Conservation (phyloP, 2,797 vertebrate genomes). For the Mus caroli region DNA sequence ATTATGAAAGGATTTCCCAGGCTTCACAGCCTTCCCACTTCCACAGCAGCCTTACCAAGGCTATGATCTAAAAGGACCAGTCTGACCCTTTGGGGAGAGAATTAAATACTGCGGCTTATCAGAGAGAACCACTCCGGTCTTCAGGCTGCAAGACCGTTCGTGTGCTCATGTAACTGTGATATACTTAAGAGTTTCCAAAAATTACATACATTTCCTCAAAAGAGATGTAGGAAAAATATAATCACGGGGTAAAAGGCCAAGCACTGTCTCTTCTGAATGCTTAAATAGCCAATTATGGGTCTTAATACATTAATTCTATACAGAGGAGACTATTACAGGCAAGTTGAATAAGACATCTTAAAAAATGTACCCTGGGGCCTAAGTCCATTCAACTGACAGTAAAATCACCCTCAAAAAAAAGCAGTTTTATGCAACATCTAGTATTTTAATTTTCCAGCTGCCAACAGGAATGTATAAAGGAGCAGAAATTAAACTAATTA, state of each 20-base stretch:
- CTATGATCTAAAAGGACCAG: constrained; percentile 71
- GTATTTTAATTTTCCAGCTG: constrained; percentile 84
- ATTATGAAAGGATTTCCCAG: constrained; percentile 70
- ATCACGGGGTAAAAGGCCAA: constrained; percentile 80
- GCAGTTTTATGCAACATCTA: constrained; percentile 77
- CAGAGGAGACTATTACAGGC: constrained; percentile 78
- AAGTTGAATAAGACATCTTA: constrained; percentile 81
- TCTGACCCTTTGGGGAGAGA: constrained; percentile 45
- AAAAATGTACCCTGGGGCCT: constrained; percentile 78
- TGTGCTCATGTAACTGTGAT: constrained; percentile 49
- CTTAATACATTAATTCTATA: constrained; percentile 81
- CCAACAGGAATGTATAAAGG: constrained; percentile 81
- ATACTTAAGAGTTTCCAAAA: constrained; percentile 61
- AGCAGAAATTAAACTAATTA: constrained; percentile 84
- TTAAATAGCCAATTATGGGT: constrained; percentile 79
- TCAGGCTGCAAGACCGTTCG: background rate
- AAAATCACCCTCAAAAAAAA: constrained; percentile 79
- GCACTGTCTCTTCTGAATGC: constrained; percentile 78
- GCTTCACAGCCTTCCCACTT: constrained; percentile 56
- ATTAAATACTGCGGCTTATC: constrained; percentile 74
- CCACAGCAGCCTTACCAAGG: constrained; percentile 19
- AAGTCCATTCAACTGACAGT: constrained; percentile 78
- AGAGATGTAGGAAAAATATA: constrained; percentile 77
- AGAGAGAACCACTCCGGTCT: constrained; percentile 66
- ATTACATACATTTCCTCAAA: constrained; percentile 70